Evolutionary conservation across 64 coral and sea anemone species (phyloP), one percentile per base, ranked within the genome.

Genomic region (Porites lutea): DNA sequence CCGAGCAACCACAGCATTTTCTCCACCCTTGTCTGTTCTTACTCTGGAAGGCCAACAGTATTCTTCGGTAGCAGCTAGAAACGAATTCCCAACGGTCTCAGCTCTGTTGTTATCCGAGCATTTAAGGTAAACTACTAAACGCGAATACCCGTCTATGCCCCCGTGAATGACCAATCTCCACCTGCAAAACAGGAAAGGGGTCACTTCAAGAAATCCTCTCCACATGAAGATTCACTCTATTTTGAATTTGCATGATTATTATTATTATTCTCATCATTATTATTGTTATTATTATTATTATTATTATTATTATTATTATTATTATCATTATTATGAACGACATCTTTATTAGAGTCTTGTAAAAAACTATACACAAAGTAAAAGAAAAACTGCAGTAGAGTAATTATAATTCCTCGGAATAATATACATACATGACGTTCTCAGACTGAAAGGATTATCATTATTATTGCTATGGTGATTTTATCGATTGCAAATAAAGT

Each of bases 141-240:
- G n/a, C 20, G 71, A 88, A 60, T 88, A 88, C 3, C 86, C 86
- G 27, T 88, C 86, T 9, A 88, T 88, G 19, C 86, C 86, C 59
- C 71, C 86, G 51, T 88, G 86, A 16, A 75, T 63, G 20, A 88
- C 71, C 69, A 88, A 22, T 37, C 65, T 55, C 86, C 86, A 88
- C 71, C 86, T 88, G 52, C 8, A 75, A 71, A 21, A 67, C n/a
- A 67, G 4, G 7, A 67, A 67, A 4, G 4, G 4, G n/a, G 6
- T 15, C 14, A 66, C 64, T 15, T 66, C 14, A 66, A 15, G 13
- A 19, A 66, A 12, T 71, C 37, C 21, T 27, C 19, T 71, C 37
- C 53, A 55, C 5, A 55, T 55, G 53, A 7, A 55, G 53, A 55
- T 55, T 11, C 10, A 37, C 27, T 37, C 27, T 1, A 37, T 37